Conservation (phyloP, 1,140 invertebrate genomes). For the Platyscapa corneri region DNA sequence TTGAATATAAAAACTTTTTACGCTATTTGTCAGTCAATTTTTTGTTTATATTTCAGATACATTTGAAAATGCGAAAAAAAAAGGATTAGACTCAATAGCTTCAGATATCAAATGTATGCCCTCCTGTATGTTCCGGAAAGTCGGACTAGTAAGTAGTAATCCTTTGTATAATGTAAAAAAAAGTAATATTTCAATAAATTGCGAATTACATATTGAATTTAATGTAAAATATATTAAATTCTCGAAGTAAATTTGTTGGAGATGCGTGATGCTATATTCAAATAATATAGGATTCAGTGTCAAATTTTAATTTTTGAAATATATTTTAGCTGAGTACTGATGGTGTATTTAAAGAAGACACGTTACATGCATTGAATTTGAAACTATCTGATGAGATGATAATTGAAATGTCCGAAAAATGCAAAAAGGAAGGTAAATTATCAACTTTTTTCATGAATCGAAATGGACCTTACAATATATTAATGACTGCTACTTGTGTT, state of each 20-base stretch:
- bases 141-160: constrained; percentile 37
- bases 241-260: too few relatives aligned
- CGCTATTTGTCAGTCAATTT: too few relatives aligned
- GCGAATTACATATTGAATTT: too few relatives aligned
- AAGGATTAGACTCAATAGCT: neutral
- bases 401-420: neutral
- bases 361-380: neutral
- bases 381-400: neutral
- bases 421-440: neutral
- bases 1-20: too few relatives aligned
- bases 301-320: neutral
- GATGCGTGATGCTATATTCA: too few relatives aligned
- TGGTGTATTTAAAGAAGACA: constrained; percentile 13
- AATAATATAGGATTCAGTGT: too few relatives aligned
- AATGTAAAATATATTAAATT: too few relatives aligned
- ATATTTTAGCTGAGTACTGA: constrained; percentile 13
- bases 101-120: neutral
- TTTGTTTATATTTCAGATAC: neutral
- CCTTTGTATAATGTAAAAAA: too few relatives aligned
- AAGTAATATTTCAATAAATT: too few relatives aligned
- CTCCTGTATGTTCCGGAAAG: constrained; percentile 14
- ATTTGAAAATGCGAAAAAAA: neutral
- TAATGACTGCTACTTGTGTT: neutral
- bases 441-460: neutral
- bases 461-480: neutral